phyloP scores from a whole-genome alignment of 2,888 invertebrate genomes.

The Thymelicus sylvestris region DNA sequence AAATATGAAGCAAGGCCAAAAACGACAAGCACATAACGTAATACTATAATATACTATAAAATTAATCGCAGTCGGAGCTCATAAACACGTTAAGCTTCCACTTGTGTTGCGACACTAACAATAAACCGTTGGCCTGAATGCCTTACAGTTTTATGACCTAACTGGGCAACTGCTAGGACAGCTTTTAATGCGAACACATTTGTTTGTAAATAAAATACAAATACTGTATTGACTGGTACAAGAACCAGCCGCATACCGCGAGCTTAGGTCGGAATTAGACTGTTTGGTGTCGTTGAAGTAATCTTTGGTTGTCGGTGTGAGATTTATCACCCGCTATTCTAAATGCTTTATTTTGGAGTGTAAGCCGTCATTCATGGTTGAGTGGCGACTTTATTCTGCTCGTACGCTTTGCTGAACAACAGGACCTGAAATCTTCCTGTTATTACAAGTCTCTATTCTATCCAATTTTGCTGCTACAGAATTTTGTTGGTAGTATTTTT shows the following conservation, averaged over 20 bases:
- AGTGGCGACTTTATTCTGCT: too few relatives aligned
- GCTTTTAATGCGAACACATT: constrained; percentile 34
- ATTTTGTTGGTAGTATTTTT: too few relatives aligned
- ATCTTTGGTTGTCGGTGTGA: not conserved
- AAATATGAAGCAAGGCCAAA: constrained; percentile 11
- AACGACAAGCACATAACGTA: not conserved
- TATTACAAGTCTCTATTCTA: too few relatives aligned
- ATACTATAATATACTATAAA: constrained; percentile 18
- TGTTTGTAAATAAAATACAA: constrained; percentile 32
- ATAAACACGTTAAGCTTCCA: constrained; percentile 55
- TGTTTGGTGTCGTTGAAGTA: not conserved
- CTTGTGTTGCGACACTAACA: constrained; percentile 55
- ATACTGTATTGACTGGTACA: constrained; percentile 24
- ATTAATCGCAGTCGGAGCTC: constrained; percentile 53
- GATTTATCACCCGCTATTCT: not conserved
- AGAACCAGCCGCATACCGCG: constrained; percentile 11
- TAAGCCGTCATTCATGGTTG: too few relatives aligned
- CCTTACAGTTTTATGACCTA: constrained; percentile 61
- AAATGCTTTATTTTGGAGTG: too few relatives aligned
- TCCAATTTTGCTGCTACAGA: too few relatives aligned
- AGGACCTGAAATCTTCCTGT: too few relatives aligned
- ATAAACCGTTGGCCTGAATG: constrained; percentile 67
- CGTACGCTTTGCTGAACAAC: too few relatives aligned
- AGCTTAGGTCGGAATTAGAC: not conserved
- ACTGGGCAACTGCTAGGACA: constrained; percentile 25